These are phyloP conservation scores for Rhingia campestris DNA, from an alignment of 2,888 invertebrate species.

Conservation along the genomic window DNA sequence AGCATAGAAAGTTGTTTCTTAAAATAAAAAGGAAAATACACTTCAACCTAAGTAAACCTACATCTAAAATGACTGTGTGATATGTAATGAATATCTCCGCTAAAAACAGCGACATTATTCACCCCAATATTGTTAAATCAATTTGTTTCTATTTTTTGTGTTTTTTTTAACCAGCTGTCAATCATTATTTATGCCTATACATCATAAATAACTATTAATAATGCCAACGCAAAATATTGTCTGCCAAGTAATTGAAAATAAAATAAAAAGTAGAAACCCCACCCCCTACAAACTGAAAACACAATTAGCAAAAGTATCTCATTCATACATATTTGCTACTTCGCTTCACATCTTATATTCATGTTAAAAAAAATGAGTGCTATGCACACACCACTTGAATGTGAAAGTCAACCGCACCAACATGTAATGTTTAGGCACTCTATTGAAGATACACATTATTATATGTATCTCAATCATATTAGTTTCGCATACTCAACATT, in stretches of 20 bases:
- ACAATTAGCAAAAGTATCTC: slow-evolving; percentile 46
- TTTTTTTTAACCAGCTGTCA: slow-evolving; percentile 31
- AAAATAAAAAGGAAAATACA: no score
- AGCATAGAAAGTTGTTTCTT: neutral
- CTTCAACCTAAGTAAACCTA: no score
- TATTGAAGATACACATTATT: slow-evolving; percentile 25
- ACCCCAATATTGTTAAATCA: slow-evolving; percentile 14
- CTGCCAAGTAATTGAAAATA: slow-evolving; percentile 13
- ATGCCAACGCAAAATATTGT: slow-evolving; percentile 28
- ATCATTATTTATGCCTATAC: slow-evolving; percentile 3
- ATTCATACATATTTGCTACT: slow-evolving; percentile 15
- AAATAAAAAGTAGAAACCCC: neutral
- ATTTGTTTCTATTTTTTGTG: neutral
- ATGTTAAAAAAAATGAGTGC: slow-evolving; percentile 9
- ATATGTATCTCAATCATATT: slow-evolving; percentile 40
- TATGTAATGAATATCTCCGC: neutral
- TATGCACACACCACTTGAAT: slow-evolving; percentile 39
- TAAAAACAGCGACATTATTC: slow-evolving; percentile 2
- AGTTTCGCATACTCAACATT: slow-evolving; percentile 23
- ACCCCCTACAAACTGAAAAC: neutral
- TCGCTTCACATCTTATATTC: neutral
- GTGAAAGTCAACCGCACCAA: slow-evolving; percentile 44
- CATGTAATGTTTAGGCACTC: slow-evolving; percentile 37
- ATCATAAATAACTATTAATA: slow-evolving; percentile 20
- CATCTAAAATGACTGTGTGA: no score